These are phyloP conservation scores for Drosophila carrolli DNA, from an alignment of 1,140 invertebrate genomes.

Conservation along the genomic window DNA sequence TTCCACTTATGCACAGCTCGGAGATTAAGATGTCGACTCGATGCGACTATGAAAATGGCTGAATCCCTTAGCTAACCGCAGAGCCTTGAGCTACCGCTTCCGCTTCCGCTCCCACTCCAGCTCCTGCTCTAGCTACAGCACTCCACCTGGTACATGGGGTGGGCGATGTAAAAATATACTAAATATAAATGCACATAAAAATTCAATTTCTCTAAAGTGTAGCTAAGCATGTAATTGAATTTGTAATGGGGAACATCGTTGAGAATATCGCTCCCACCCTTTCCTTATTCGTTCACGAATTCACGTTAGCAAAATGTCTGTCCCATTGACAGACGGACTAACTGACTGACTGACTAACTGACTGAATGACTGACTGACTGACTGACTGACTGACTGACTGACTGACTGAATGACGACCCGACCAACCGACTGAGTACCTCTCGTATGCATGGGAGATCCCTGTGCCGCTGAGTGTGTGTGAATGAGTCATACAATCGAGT, in stretches of 20 bases:
- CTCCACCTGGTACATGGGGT: conserved; percentile 20
- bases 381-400: neutral
- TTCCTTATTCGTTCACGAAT: conserved; percentile 46
- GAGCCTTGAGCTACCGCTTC: conserved; percentile 11
- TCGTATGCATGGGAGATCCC: conserved; percentile 19
- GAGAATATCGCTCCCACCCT: conserved; percentile 35
- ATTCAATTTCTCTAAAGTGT: conserved; percentile 83
- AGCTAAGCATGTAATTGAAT: conserved; percentile 83
- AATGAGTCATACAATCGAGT: conserved; percentile 63
- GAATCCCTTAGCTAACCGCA: conserved; percentile 53
- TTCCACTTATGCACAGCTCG: conserved; percentile 48
- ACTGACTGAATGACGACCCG: neutral
- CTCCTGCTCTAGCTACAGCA: neutral
- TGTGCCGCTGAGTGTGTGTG: conserved; percentile 30
- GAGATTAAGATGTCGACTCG: conserved; percentile 69
- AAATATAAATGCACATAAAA: conserved; percentile 83
- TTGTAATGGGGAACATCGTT: conserved; percentile 82
- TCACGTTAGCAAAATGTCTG: conserved; percentile 59
- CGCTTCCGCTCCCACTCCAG: too few relatives aligned
- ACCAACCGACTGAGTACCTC: conserved; percentile 26
- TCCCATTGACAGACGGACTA: conserved; percentile 40
- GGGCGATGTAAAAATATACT: conserved; percentile 73
- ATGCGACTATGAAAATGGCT: conserved; percentile 66
- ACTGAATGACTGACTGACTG: conserved; percentile 1
- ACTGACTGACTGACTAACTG: conserved; percentile 19